Conservation (phyloP, 2,888 invertebrate genomes). For the Sturmia bella region DNA sequence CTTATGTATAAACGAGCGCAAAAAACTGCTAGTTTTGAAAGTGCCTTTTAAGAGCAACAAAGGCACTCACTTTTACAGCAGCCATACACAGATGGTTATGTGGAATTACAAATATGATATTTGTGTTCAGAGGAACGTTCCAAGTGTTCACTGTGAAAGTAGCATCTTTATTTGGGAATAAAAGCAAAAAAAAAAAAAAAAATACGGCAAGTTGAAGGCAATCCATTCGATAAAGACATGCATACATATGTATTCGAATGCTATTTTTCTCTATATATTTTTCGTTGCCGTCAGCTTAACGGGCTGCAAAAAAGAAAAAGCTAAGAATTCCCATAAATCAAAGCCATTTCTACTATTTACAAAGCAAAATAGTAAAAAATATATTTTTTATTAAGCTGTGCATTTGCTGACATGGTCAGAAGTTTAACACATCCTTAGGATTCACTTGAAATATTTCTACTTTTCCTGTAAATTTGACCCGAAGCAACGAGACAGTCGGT, state of each 20-base stretch:
- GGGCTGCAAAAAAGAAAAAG: slow-evolving; percentile 8
- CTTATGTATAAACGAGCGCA: no score
- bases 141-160: slow-evolving; percentile 2
- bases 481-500: not conserved
- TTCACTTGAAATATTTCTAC: slow-evolving; percentile 29
- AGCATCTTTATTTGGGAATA: slow-evolving; percentile 8
- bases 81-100: not conserved
- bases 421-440: not conserved
- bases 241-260: no score
- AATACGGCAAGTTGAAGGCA: slow-evolving; percentile 11
- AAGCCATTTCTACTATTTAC: slow-evolving; percentile 35
- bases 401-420: slow-evolving; percentile 41
- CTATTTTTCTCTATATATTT: slow-evolving; percentile 5
- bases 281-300: slow-evolving; percentile 13
- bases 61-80: slow-evolving; percentile 6
- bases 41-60: slow-evolving; percentile 22
- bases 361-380: not conserved
- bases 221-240: not conserved
- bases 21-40: no score
- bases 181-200: not conserved
- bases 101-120: not conserved
- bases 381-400: slow-evolving; percentile 41
- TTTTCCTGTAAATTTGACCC: not conserved
- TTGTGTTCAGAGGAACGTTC: no score
- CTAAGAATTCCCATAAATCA: slow-evolving; percentile 62